These are phyloP conservation scores for Isaurus tuberculatus DNA, from an alignment of 92 coral and sea anemone genomes.

Conservation along the genomic window DNA sequence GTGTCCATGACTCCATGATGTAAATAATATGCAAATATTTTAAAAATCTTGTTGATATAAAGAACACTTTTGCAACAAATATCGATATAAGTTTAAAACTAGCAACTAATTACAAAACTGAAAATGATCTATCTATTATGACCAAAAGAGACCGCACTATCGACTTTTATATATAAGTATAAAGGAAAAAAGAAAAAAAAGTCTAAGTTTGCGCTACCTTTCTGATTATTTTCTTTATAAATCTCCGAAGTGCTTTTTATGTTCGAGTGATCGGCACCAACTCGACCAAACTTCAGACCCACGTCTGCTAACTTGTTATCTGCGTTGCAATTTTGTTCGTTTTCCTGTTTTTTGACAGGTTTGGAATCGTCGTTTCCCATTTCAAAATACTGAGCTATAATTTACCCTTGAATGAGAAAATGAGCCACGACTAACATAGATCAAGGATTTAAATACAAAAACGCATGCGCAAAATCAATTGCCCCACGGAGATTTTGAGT, in stretches of 20 bases:
- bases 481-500: background rate
- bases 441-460: background rate
- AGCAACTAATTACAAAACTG: too few relatives aligned
- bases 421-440: background rate
- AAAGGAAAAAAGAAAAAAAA: too few relatives aligned
- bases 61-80: too few relatives aligned
- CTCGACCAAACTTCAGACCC: constrained; percentile 39
- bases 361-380: constrained; percentile 45
- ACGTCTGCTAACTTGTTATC: constrained; percentile 23
- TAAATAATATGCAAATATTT: background rate
- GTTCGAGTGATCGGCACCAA: constrained; percentile 21
- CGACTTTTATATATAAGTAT: too few relatives aligned
- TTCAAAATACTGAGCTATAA: background rate
- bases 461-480: constrained; percentile 27
- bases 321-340: background rate
- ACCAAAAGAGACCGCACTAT: too few relatives aligned
- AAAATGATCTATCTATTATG: too few relatives aligned
- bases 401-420: background rate
- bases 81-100: too few relatives aligned
- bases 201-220: constrained; percentile 13
- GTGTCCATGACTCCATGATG: background rate
- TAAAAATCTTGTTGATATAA: background rate
- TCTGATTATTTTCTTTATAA: background rate
- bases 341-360: constrained; percentile 17
- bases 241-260: background rate